Evolutionary conservation across 2,888 invertebrate species (phyloP), one percentile per base, ranked within the genome.

Genomic region (Rambutsinella grinnellia): DNA sequence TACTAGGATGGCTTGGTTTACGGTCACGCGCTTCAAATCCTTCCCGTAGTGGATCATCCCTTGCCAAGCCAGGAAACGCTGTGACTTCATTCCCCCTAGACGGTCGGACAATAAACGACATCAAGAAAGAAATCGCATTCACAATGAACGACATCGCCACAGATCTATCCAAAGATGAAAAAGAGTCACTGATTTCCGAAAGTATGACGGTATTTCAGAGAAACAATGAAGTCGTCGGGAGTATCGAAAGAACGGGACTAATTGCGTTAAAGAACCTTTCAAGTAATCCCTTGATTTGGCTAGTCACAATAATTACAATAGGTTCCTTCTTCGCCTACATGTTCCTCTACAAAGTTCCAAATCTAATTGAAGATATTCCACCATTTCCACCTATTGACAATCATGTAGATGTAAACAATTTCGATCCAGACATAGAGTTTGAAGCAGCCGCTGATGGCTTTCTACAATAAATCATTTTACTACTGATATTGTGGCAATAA

Each of bases 221-320:
- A 85, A 94, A 94, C 85, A 92, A 93, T 83, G 88, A 91, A 81
- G 90, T 93, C 66, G 90, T 94, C 3, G 89, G 90, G 83, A 92
- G 91, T 8, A 90, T 94, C 0, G 89, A 90, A 44, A 92, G 92
- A 0, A 91, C 92, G 17, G 90, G 84, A 28, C 68, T 78, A 17
- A 83, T 83, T 21, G 81, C 85, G 10, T 62, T 78, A 51, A 81
- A 79, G 44, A 81, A 82, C 51, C 46, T 80, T 2, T 66, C 75
- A 21, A 60, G 70, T n/a, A 54, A 65, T 63, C 70, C 75, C n/a
- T 51, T 75, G 21, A 53, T 79, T 51, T 54, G 75, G 65, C 44
- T 76, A 2, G 47, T 79, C 0, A 68, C 71, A 13, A 27, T 76
- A 17, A 1, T 79, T 26, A 65, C 79, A n/a, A 27, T 79, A 21